Evolutionary conservation across 2,113 vertebrate species (phyloP).

Genomic region (Myotis davidii): DNA sequence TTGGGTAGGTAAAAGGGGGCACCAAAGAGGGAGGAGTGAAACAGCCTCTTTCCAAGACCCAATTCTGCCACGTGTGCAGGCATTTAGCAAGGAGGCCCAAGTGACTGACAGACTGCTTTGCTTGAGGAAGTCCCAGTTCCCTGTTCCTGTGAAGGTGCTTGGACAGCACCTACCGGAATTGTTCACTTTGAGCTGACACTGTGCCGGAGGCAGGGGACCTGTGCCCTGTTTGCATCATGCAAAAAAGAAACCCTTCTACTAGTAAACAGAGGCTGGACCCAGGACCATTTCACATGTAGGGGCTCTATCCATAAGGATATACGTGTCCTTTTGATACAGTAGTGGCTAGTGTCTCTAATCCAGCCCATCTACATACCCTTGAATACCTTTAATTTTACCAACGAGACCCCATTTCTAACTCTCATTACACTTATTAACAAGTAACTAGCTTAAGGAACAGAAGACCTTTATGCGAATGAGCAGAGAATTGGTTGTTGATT

Average conservation of each 20-base stretch:
- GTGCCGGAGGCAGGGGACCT: neutral
- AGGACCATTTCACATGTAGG: neutral
- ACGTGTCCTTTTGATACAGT: neutral
- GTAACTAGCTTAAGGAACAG: neutral
- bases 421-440: constrained; percentile 13
- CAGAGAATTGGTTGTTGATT: constrained; percentile 9
- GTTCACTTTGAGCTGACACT: neutral
- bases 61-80: neutral
- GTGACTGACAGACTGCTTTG: neutral
- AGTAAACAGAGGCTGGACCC: neutral
- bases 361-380: neutral
- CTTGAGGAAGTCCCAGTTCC: neutral
- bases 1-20: neutral
- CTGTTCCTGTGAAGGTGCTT: neutral
- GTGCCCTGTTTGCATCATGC: neutral
- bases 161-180: neutral
- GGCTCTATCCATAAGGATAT: neutral
- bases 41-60: neutral
- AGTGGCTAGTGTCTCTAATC: neutral
- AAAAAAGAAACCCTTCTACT: neutral
- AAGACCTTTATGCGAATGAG: neutral
- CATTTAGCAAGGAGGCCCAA: neutral
- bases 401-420: neutral
- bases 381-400: constrained; percentile 4
- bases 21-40: neutral